These are phyloP conservation scores for Centrocercus urophasianus DNA, from an alignment of 2,113 vertebrate species.

Conservation along the genomic window DNA sequence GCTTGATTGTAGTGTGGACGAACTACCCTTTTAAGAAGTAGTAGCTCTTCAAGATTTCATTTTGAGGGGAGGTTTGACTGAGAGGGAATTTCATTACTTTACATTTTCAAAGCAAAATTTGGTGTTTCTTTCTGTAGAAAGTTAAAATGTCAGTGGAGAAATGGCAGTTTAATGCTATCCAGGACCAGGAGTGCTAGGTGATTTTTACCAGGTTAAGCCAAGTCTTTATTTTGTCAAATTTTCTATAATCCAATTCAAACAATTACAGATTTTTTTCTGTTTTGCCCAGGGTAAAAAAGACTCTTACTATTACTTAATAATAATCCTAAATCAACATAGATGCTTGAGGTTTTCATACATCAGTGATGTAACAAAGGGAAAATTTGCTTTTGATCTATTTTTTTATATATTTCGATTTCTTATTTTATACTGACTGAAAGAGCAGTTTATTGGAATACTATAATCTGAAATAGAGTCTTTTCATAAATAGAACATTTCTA, in stretches of 20 bases:
- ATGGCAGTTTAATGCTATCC: background rate
- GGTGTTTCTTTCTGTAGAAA: background rate
- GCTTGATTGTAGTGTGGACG: background rate
- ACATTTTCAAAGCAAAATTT: background rate
- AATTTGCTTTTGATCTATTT: slow-evolving; percentile 5
- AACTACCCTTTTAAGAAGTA: background rate
- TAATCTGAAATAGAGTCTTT: slow-evolving; percentile 54
- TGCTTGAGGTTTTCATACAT: background rate
- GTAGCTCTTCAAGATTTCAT: background rate
- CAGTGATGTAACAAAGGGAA: background rate
- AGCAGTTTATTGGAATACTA: slow-evolving; percentile 38
- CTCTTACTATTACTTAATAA: background rate
- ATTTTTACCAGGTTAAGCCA: background rate
- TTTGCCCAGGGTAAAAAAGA: background rate
- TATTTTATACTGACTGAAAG: slow-evolving; percentile 28
- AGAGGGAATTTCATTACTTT: background rate
- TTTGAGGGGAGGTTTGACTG: background rate
- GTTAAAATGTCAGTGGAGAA: background rate
- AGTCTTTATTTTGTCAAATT: background rate
- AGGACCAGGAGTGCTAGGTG: background rate
- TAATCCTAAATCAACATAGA: background rate
- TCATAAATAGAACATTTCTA: slow-evolving; percentile 59
- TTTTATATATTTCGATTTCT: background rate
- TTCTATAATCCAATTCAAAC: background rate
- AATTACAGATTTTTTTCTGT: background rate